Evolutionary conservation across 2,888 invertebrate species (phyloP), one percentile per base, ranked within the genome.

Genomic region (Imbricaverruca yamaguchii): DNA sequence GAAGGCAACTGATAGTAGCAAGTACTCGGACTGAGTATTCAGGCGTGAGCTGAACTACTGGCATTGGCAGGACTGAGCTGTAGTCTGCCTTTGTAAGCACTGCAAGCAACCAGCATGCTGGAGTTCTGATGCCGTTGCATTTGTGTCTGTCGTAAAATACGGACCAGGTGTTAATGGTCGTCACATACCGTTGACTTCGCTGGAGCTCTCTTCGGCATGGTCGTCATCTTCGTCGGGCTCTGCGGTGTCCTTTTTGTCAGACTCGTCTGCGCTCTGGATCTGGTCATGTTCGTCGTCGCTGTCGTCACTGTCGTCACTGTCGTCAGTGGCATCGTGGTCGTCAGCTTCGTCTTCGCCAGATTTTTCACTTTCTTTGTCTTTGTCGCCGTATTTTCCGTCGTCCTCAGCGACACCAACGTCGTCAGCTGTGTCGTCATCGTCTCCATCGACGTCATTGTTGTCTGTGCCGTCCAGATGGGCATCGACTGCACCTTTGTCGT

Each of bases 261-360:
- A 84, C 61, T 83, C 81, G 23, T 83, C 83, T 18, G 69, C 81
- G 83, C 83, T 88, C 82, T 88, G 80, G 21, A 74, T 81, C 80
- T 80, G 84, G 82, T 87, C 86, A 85, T 87, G 87, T 86, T 88
- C 87, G 86, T 86, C 84, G 85, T 81, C 81, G 10, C 80, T 83
- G 81, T 61, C 78, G 80, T 86, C 86, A 83, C 86, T 79, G 86
- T 86, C 84, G 85, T 83, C 81, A 83, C 84, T 69, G n/a, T 63
- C 83, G 80, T 61, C 81, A 80, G 59, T 80, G 74, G 69, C 65
- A 80, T 80, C 83, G 85, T 85, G 89, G 84, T 89, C 89, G 83
- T 89, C 89, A 88, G 89, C 82, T 18, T 80, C 83, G 80, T 81
- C 81, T 59, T 82, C 83, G 79, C 80, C 84, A 7, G 59, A 11